A percentile compares a stretch with the other conserved stretches of the same genome.
Evolutionary conservation across 37 sponge, comb jelly and placozoan genomes (phyloP).

Genomic region (Geodia barretti): DNA sequence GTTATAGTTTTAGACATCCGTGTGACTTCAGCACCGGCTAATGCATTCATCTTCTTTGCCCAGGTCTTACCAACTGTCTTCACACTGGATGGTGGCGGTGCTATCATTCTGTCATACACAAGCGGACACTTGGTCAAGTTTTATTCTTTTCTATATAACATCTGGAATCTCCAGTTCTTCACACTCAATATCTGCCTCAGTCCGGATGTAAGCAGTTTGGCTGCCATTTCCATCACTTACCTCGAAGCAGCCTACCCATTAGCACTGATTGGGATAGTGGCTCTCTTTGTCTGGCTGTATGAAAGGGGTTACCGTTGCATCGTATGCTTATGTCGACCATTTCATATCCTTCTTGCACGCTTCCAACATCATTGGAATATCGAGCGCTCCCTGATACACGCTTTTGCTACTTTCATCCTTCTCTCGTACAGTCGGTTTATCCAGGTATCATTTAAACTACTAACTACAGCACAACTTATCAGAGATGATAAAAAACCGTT

Average conservation of each 20-base stretch:
- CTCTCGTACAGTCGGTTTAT: constrained; percentile 75
- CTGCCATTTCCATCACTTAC: constrained; percentile 23
- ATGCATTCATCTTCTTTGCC: constrained; percentile 74
- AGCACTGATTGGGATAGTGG: constrained; percentile 19
- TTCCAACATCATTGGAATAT: not conserved
- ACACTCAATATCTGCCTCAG: constrained; percentile 27
- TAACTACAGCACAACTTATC: constrained; percentile 27
- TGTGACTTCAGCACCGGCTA: constrained; percentile 63
- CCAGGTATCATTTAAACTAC: constrained; percentile 48
- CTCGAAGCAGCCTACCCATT: constrained; percentile 52
- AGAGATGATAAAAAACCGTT: not conserved
- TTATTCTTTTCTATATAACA: constrained; percentile 30
- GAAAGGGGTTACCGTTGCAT: not conserved
- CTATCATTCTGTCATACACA: not conserved
- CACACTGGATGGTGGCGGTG: constrained; percentile 38
- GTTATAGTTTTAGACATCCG: constrained; percentile 69
- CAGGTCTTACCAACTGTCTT: constrained; percentile 50
- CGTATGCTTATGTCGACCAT: constrained; percentile 21
- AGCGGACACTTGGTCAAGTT: not conserved
- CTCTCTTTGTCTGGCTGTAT: constrained; percentile 20
- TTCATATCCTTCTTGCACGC: constrained; percentile 41
- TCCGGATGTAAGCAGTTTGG: constrained; percentile 7
- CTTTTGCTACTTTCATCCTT: constrained; percentile 64
- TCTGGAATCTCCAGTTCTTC: constrained; percentile 75
- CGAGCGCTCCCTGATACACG: constrained; percentile 22